Base-by-base conservation (phyloP, 2,888 invertebrate species). In the Ischnura elegans region DNA sequence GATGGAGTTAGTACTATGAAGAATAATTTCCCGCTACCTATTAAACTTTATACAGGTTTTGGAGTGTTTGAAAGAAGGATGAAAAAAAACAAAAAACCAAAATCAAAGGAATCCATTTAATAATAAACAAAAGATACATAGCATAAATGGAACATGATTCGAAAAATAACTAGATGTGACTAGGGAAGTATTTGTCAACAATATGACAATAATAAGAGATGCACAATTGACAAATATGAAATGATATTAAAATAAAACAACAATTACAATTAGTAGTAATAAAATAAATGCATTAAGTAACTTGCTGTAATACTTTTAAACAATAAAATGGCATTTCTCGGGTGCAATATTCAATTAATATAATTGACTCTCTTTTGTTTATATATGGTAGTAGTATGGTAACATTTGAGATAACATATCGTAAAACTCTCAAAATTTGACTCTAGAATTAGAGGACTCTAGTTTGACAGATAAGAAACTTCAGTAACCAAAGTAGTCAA, bases 21-120 rank as follows among this genome's bases (percentile, higher is more conserved):
- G 76, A 76, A 76, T 36, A 13, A 36, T 36, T 76, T 29, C 36
- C 76, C 76, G 36, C 0, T 36, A 76, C 36, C 29, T 36, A 36
- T 36, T 0, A 16, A 76, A 3, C 0, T 76, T 66, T 51, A 6
- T 66, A 90, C 25, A 36, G 90, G n/a, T n/a, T n/a, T n/a, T n/a
- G n/a, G n/a, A n/a, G n/a, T n/a, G n/a, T n/a, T n/a, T n/a, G 61
- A 90, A 90, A 87, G 36, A 6, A 16, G 36, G n/a, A 76, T 29
- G 76, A 36, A n/a, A 61, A 90, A 61, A 55, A 61, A 46, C 61
- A 16, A 61, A 90, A 66, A 51, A 66, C 61, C 61, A 61, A 66
- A 90, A 90, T 90, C 36, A 90, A 90, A 90, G 42, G 90, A 90
- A 90, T 61, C 8, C n/a, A 42, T 90, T 90, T 90, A 90, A 90